Conservation (phyloP, 1,140 invertebrate species). For the Rhyzopertha dominica region DNA sequence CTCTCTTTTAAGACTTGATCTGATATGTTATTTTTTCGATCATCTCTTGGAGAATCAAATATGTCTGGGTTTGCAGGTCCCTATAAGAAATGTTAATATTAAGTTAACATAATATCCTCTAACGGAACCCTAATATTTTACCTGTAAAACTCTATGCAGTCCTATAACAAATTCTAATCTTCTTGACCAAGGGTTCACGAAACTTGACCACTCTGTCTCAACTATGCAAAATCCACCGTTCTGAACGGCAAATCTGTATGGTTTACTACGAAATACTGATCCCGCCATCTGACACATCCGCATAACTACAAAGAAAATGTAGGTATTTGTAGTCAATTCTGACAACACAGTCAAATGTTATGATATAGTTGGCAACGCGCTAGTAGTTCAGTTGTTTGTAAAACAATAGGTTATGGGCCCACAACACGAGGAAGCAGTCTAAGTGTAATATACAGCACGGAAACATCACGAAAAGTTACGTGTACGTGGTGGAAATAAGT, state of each 20-base stretch:
- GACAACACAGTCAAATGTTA: no score
- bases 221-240: conserved; percentile 78
- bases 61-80: conserved; percentile 69
- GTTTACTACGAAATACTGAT: conserved; percentile 67
- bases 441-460: no score
- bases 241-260: conserved; percentile 72
- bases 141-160: conserved; percentile 78
- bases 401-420: no score
- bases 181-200: conserved; percentile 89
- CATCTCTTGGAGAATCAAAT: conserved; percentile 52
- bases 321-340: no score
- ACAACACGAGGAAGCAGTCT: no score
- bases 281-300: conserved; percentile 49
- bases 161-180: conserved; percentile 88
- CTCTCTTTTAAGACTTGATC: conserved; percentile 59
- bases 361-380: no score
- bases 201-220: conserved; percentile 90
- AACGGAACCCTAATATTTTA: conserved; percentile 33
- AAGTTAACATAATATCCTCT: conserved; percentile 11
- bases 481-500: no score
- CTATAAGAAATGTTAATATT: conserved; percentile 36
- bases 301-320: conserved; percentile 35
- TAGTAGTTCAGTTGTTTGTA: no score
- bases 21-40: conserved; percentile 43
- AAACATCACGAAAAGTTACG: no score